Base-by-base conservation (phyloP, 2,113 vertebrate genomes). In the Genyomyrus donnyi region DNA sequence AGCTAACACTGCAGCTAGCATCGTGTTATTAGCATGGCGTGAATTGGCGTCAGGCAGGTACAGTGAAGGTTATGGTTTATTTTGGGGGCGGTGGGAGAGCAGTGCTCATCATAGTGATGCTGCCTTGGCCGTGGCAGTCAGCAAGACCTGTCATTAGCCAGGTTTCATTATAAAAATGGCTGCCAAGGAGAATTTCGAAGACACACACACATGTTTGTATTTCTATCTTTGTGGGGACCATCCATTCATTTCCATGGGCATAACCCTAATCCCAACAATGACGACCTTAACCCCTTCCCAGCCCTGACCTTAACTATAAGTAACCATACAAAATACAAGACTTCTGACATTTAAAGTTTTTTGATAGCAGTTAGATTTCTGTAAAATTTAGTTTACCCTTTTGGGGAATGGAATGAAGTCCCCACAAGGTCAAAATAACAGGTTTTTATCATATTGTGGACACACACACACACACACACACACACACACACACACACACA, bases 101-200 rank as follows among this genome's bases (percentile, higher is more conserved):
- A 45, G 19, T n/a, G 84, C 83, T 24, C 88, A 87, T 94, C 93
- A 93, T 92, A 94, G 95, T 94, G 95, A 96, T 94, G 94, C 95
- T 93, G 94, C 95, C 94, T 94, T 95, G 95, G 94, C 94, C 88
- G 93, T 91, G 96, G 95, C 94, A 95, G 97, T 97, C 97, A 97
- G 97, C 97, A 96, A 95, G 97, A 97, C 96, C 97, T 97, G 97
- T 97, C 98, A 98, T 98, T 98, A 99, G 97, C 95, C 94, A 95
- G 95, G 96, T 97, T 98, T 98, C 98, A 98, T 98, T 98, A 99
- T 97, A 97, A 97, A 98, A 98, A 98, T 98, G 96, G 97, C 97
- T 97, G 95, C 97, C 95, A 95, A 95, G 96, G 96, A 98, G 96
- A 97, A 98, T 98, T 98, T 97, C 95, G 97, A 97, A 97, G 96